These are phyloP conservation scores for Moxostoma hubbsi DNA, from an alignment of 2,797 vertebrate species.

Conservation along the genomic window DNA sequence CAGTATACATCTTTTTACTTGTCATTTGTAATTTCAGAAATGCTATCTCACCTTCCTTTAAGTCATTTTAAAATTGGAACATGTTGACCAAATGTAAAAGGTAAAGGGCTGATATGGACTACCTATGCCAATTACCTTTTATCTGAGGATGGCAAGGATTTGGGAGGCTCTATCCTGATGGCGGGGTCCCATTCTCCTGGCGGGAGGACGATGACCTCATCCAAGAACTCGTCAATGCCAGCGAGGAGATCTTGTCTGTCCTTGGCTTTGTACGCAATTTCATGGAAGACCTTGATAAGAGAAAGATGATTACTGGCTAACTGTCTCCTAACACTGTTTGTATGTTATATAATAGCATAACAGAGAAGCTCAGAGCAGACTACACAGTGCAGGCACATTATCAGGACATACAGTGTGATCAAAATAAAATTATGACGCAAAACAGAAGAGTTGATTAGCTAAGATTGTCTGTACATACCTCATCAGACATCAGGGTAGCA, in stretches of 20 bases:
- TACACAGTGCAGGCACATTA: not conserved
- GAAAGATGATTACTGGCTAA: conserved; percentile 28
- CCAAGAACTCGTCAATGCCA: conserved; percentile 97
- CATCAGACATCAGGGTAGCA: conserved; percentile 97
- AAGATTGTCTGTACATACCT: conserved; percentile 77
- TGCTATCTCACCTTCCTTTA: too few relatives aligned
- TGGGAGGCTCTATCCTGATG: conserved; percentile 98
- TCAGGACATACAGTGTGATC: not conserved
- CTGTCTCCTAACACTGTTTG: conserved; percentile 1
- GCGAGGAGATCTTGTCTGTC: conserved; percentile 94
- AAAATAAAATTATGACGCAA: not conserved
- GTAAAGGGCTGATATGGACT: not conserved
- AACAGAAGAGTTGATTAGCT: not conserved
- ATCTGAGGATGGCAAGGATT: conserved; percentile 91
- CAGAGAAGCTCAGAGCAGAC: not conserved
- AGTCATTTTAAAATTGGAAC: not conserved
- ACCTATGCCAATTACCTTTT: conserved; percentile 83
- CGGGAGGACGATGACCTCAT: conserved; percentile 97
- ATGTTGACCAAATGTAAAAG: not conserved
- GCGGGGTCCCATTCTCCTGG: conserved; percentile 97
- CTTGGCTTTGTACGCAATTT: conserved; percentile 98
- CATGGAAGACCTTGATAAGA: conserved; percentile 89
- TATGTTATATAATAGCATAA: conserved; percentile 5
- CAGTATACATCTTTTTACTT: too few relatives aligned
- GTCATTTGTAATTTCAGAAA: too few relatives aligned